These are phyloP conservation scores for Tragelaphus strepsiceros DNA, from an alignment of 2,113 vertebrate species.

Conservation along the genomic window DNA sequence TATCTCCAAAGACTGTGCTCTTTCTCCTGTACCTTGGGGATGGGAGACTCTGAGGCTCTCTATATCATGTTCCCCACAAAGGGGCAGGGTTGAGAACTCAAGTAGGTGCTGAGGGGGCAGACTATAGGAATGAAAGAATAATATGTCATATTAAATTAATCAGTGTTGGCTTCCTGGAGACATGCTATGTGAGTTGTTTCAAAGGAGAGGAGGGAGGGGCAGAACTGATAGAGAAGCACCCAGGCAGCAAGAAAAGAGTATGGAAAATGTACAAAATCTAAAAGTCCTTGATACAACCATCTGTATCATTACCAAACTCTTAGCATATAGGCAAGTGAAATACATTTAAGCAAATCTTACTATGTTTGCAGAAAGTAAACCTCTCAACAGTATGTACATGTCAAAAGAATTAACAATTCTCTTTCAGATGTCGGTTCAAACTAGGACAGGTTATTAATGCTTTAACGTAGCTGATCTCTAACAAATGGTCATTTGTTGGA, in stretches of 20 bases:
- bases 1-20: neutral
- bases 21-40: neutral
- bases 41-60: neutral
- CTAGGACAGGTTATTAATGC: conserved; percentile 50
- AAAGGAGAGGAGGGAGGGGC: neutral
- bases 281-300: neutral
- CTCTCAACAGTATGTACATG: neutral
- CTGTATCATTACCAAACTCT: neutral
- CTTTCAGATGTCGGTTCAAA: conserved; percentile 54
- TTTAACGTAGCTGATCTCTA: conserved; percentile 25
- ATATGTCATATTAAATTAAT: neutral
- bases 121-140: neutral
- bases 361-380: neutral
- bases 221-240: neutral
- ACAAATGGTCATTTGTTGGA: conserved; percentile 68
- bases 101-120: neutral
- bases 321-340: neutral
- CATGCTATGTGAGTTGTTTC: neutral
- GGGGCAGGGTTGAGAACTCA: neutral
- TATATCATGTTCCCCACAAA: neutral
- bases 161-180: neutral
- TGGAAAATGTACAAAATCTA: neutral
- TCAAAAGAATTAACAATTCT: conserved; percentile 20
- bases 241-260: neutral
- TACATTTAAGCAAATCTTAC: neutral